These are phyloP conservation scores for Gadus chalcogrammus DNA, from an alignment of 2,113 vertebrate species.

Conservation along the genomic window DNA sequence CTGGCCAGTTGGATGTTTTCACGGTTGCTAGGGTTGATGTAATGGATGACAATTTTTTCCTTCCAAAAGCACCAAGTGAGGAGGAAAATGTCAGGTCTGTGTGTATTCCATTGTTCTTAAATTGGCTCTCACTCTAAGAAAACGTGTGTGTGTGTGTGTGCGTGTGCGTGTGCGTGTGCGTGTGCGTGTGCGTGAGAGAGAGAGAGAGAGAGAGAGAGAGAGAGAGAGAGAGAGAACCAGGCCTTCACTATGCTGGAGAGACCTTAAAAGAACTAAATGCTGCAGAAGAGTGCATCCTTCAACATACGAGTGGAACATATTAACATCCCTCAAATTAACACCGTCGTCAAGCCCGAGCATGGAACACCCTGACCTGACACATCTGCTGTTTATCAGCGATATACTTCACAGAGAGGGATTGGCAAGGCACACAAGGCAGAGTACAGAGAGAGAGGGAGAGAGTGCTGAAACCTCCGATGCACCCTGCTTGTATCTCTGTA, in stretches of 20 bases:
- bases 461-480: too few relatives aligned
- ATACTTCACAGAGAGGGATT: constrained; percentile 40
- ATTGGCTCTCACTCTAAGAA: neutral
- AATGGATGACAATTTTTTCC: constrained; percentile 57
- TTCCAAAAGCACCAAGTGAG: constrained; percentile 34
- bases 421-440: constrained; percentile 41
- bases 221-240: neutral
- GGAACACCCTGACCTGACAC: constrained; percentile 38
- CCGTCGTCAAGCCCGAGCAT: constrained; percentile 43
- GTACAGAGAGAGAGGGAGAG: too few relatives aligned
- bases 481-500: constrained; percentile 30
- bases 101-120: constrained; percentile 50
- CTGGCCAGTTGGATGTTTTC: constrained; percentile 61
- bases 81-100: constrained; percentile 34
- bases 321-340: constrained; percentile 23
- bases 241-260: neutral
- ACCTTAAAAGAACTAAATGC: neutral
- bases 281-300: constrained; percentile 4
- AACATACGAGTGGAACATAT: constrained; percentile 9
- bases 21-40: constrained; percentile 70
- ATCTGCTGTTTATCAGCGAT: constrained; percentile 42
- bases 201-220: too few relatives aligned
- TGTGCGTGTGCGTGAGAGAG: neutral
- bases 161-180: constrained; percentile 21
- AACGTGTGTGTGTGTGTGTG: constrained; percentile 11